Evolutionary conservation across 2,113 vertebrate genomes (phyloP).

Genomic region (Zootoca vivipara): DNA sequence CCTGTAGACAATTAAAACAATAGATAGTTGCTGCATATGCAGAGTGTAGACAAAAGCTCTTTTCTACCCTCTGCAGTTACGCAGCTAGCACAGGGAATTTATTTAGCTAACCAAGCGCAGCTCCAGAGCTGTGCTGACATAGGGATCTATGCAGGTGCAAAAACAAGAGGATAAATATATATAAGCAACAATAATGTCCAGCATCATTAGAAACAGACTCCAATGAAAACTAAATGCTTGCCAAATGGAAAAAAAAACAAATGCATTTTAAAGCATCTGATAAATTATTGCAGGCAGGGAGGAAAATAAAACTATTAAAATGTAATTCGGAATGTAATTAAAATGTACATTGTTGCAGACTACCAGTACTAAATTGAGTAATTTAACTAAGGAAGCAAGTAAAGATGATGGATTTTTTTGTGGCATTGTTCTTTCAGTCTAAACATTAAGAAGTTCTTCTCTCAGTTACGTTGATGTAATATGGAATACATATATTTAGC

Average conservation of each 20-base stretch:
- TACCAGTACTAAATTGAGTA: constrained; percentile 11
- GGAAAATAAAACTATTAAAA: constrained; percentile 37
- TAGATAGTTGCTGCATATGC: neutral
- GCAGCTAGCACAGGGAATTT: constrained; percentile 15
- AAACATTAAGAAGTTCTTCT: neutral
- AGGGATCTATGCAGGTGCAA: constrained; percentile 20
- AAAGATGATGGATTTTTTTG: neutral
- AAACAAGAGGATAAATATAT: constrained; percentile 24
- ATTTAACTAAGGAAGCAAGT: constrained; percentile 21
- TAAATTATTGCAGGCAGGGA: constrained; percentile 27
- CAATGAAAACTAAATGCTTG: constrained; percentile 20
- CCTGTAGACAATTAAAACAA: constrained; percentile 4
- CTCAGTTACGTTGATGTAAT: neutral
- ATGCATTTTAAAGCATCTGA: constrained; percentile 28
- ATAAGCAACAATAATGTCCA: neutral
- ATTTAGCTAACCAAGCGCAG: constrained; percentile 26
- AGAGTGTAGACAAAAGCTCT: neutral
- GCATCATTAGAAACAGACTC: constrained; percentile 35
- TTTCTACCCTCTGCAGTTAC: constrained; percentile 33
- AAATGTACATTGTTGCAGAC: constrained; percentile 31
- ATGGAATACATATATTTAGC: neutral
- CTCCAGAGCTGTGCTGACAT: constrained; percentile 17
- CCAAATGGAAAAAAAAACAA: constrained; percentile 50
- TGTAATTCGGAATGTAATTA: constrained; percentile 22
- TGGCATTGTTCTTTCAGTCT: neutral